Percentiles rank a stretch among this genome's conserved stretches.
Conservation (phyloP, 2,113 vertebrate genomes). For the Cacatua alba region DNA sequence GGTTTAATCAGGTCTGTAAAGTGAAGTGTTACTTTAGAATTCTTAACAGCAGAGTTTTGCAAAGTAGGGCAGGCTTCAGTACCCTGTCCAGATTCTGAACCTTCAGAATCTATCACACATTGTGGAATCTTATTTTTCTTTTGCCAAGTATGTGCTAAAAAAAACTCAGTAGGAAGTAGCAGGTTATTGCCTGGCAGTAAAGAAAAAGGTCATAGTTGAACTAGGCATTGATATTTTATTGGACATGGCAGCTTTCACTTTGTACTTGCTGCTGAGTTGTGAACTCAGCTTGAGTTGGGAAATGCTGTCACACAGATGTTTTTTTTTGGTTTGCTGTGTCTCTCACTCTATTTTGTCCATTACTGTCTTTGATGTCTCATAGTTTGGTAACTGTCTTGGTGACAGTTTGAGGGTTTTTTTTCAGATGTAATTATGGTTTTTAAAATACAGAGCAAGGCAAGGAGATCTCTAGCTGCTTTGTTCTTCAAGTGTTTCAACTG, state of each 20-base stretch:
- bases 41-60: background rate
- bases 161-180: accelerated
- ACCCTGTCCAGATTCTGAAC: background rate
- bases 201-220: background rate
- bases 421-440: background rate
- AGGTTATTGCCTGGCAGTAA: background rate
- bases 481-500: background rate
- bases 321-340: background rate
- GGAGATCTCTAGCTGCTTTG: background rate
- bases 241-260: background rate
- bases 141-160: background rate
- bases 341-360: background rate
- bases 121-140: background rate
- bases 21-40: background rate
- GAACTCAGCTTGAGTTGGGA: background rate
- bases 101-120: background rate
- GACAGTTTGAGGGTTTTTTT: background rate
- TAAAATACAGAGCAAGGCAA: background rate
- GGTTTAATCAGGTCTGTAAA: background rate
- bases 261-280: background rate
- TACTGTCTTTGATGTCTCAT: background rate
- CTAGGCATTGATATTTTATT: background rate
- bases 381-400: background rate
- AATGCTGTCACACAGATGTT: background rate
- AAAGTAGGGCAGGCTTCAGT: background rate